Percentiles rank a stretch among this genome's conserved stretches.
These are phyloP conservation scores for Erebia epiphron DNA, from an alignment of 2,888 invertebrate genomes.

Conservation along the genomic window DNA sequence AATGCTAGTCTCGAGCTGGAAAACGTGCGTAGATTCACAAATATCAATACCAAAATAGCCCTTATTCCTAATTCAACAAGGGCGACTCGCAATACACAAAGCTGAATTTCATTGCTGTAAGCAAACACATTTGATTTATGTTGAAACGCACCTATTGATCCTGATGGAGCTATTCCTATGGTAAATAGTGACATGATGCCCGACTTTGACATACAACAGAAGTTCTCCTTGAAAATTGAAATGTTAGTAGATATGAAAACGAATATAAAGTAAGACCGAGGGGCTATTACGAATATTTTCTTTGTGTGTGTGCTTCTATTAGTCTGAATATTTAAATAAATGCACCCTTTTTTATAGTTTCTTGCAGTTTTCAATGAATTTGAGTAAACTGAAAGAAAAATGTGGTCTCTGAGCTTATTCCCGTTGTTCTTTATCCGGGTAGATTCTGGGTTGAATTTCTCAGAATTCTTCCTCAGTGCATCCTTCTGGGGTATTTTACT, in stretches of 20 bases:
- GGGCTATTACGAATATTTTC: too few relatives aligned
- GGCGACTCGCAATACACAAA: conserved; percentile 3
- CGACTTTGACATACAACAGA: conserved; percentile 22
- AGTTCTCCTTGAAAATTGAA: conserved; percentile 14
- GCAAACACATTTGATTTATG: conserved; percentile 27
- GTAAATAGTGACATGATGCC: conserved; percentile 23
- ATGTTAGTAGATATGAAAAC: conserved; percentile 8
- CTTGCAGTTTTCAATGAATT: too few relatives aligned
- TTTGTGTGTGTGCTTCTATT: too few relatives aligned
- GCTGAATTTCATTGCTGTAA: conserved; percentile 20
- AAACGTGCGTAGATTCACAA: not conserved
- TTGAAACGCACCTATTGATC: conserved; percentile 21
- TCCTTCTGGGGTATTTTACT: too few relatives aligned
- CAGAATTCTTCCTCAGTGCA: too few relatives aligned
- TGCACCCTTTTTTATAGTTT: too few relatives aligned
- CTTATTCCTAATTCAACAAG: conserved; percentile 11
- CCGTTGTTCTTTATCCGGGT: too few relatives aligned
- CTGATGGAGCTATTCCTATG: conserved; percentile 15
- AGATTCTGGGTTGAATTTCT: too few relatives aligned
- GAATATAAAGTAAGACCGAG: not conserved
- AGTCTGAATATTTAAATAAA: too few relatives aligned
- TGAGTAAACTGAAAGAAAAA: too few relatives aligned
- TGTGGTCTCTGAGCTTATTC: too few relatives aligned
- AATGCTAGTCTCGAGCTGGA: not conserved
- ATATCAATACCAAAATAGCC: not conserved